phyloP scores from a whole-genome alignment of 1,140 invertebrate genomes.

The Atta texana region DNA sequence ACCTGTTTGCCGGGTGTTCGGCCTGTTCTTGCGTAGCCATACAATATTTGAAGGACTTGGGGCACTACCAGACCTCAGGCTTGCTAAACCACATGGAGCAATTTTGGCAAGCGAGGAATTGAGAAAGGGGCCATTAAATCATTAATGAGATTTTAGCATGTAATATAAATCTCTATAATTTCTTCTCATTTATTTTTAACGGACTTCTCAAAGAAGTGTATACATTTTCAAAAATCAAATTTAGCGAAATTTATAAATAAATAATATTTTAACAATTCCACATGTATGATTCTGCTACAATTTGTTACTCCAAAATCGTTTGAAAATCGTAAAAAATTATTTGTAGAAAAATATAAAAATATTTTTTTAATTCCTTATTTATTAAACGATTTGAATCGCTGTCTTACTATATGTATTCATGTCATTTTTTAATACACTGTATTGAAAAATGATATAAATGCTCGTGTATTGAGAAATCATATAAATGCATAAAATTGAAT shows the following conservation, averaged over 20 bases:
- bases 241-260: background rate
- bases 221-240: background rate
- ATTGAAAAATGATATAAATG: background rate
- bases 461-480: background rate
- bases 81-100: slow-evolving; percentile 41
- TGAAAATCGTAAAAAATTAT: background rate
- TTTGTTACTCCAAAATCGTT: background rate
- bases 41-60: slow-evolving; percentile 56
- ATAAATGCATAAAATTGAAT: background rate
- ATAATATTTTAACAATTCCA: background rate
- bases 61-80: slow-evolving; percentile 40
- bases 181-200: background rate
- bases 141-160: slow-evolving; percentile 40
- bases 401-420: too few species aligned
- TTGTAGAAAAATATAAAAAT: slow-evolving; percentile 1
- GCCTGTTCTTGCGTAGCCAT: slow-evolving; percentile 46
- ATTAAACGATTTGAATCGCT: background rate
- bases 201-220: background rate
- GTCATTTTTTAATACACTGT: too few species aligned
- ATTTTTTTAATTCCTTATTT: background rate
- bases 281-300: background rate
- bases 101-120: slow-evolving; percentile 45
- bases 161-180: background rate
- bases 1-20: slow-evolving; percentile 65
- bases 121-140: slow-evolving; percentile 24